These are phyloP conservation scores for Paramuricea clavata DNA, from an alignment of 92 coral and sea anemone genomes.

Conservation along the genomic window DNA sequence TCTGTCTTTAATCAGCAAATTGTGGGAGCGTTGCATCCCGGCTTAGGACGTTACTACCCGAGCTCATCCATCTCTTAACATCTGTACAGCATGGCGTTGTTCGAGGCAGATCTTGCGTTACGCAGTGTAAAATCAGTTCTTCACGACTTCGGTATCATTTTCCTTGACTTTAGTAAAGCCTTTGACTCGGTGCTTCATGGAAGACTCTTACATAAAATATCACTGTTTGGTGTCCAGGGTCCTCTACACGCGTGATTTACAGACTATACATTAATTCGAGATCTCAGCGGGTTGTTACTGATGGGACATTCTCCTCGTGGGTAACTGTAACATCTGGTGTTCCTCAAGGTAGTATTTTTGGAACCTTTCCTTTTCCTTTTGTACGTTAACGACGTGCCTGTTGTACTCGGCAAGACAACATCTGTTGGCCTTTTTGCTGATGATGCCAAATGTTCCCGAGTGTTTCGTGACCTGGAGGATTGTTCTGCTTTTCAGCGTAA, in stretches of 20 bases:
- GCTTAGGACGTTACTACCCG: too few species aligned
- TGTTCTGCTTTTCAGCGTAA: conserved; percentile 19
- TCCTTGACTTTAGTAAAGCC: too few species aligned
- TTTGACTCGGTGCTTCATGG: too few species aligned
- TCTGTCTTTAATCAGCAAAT: too few species aligned
- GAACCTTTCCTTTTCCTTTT: conserved; percentile 58
- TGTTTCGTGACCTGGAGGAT: conserved; percentile 24
- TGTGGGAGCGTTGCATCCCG: too few species aligned
- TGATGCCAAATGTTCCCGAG: conserved; percentile 56
- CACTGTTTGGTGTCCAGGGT: conserved; percentile 49
- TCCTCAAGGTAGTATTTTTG: conserved; percentile 46
- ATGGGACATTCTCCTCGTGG: background rate
- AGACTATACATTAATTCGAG: background rate
- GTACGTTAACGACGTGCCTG: conserved; percentile 59
- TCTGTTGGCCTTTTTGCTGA: conserved; percentile 61
- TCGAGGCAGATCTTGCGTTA: too few species aligned
- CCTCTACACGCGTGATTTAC: conserved; percentile 40
- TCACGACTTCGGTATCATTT: too few species aligned
- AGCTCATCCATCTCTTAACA: too few species aligned
- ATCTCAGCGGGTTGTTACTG: background rate
- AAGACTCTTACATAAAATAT: too few species aligned
- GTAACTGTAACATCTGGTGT: background rate
- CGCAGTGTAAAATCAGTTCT: too few species aligned
- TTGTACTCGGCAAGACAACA: background rate
- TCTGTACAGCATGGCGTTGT: too few species aligned